Base-by-base conservation (phyloP, 2,797 vertebrate genomes). In the Lycodopsis pacificus region DNA sequence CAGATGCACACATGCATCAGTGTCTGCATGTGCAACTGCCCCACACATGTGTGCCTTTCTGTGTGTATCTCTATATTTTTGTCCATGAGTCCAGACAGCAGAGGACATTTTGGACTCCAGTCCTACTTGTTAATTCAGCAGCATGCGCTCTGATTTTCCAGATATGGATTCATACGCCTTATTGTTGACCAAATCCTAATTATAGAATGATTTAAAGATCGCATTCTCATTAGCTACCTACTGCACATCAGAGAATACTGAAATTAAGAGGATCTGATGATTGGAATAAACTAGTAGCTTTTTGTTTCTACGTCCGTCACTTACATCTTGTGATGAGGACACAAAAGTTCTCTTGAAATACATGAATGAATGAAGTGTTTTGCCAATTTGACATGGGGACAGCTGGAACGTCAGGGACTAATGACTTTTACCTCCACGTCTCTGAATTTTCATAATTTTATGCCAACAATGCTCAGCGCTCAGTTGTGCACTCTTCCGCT, bases 1-100 rank as follows among this genome's bases (percentile, higher is more conserved):
- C 85, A 87, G 81, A 91, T 86, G 79, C 80, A 75, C 86, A 83
- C 77, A 86, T 78, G 80, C 84, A 63, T 86, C 81, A 74, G 62
- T 69, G 76, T 91, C 46, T 71, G 77, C 71, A 48, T 51, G 44
- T 54, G 48, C 66, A 67, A 25, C 51, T 70, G 56, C 67, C n/a
- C 62, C 67, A 69, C 62, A 75, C 25, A 1, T 38, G 53, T 82
- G 61, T 54, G 48, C 4, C 3, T 70, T 22, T 66, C 30, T 74
- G 40, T 46, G 68, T 58, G 66, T 36, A 5, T 80, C 71, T 71
- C 36, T 65, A 51, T 19, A 34, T 61, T 25, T 83, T 25, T 73
- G 19, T 62, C 15, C 54, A 22, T 78, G 59, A 73, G 77, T 10
- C 62, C 54, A 59, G 76, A 77, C 77, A 82, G 71, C 56, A 76